phyloP scores from a whole-genome alignment of 2,113 vertebrate species.

The Oryzias melastigma region DNA sequence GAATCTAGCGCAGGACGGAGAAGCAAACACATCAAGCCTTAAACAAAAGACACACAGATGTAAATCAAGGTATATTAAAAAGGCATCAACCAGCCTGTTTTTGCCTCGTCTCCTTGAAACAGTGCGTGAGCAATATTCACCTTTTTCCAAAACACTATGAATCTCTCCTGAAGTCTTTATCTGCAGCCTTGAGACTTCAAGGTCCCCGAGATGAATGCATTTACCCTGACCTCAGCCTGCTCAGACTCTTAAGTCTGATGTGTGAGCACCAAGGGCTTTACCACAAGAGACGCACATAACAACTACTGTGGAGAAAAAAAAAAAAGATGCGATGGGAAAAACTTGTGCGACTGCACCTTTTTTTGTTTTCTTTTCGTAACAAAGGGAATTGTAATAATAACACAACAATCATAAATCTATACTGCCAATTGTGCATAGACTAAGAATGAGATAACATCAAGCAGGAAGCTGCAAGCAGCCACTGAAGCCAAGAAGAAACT shows the following conservation, averaged over 20 bases:
- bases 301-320: slow-evolving; percentile 24
- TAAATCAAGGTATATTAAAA: slow-evolving; percentile 29
- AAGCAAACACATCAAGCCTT: slow-evolving; percentile 41
- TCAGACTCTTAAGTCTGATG: slow-evolving; percentile 36
- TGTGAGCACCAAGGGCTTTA: slow-evolving; percentile 37
- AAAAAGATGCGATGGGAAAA: not conserved
- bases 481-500: slow-evolving; percentile 24
- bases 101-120: slow-evolving; percentile 25
- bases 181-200: slow-evolving; percentile 62
- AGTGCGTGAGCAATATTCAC: slow-evolving; percentile 33
- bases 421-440: not conserved
- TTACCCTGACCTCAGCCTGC: slow-evolving; percentile 58
- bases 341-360: slow-evolving; percentile 6
- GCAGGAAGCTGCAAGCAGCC: slow-evolving; percentile 11
- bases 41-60: slow-evolving; percentile 27
- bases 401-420: not conserved
- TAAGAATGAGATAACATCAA: slow-evolving; percentile 1
- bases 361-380: not conserved
- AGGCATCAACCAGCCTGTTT: slow-evolving; percentile 3
- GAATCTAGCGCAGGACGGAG: slow-evolving; percentile 56
- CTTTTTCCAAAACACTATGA: slow-evolving; percentile 22
- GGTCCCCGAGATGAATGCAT: slow-evolving; percentile 57
- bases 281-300: slow-evolving; percentile 18
- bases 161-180: slow-evolving; percentile 53
- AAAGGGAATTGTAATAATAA: not conserved